Conservation (phyloP, 2,888 invertebrate genomes). For the Barypeithes pellucidus region DNA sequence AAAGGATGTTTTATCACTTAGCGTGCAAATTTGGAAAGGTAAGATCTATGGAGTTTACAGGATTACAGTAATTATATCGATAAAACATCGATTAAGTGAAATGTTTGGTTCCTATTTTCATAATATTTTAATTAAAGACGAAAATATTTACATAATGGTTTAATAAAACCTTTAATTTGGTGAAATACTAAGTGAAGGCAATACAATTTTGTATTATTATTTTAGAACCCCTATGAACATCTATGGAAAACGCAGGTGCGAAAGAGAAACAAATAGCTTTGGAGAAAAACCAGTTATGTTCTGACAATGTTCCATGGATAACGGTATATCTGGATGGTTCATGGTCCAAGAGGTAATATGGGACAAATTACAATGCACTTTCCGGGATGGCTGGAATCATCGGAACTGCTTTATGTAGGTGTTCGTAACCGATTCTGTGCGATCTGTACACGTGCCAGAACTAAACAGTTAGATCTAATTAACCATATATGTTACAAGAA, state of each 20-base stretch:
- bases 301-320: conserved; percentile 10
- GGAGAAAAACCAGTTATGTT: conserved; percentile 18
- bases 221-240: conserved; percentile 26
- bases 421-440: conserved; percentile 57
- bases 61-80: too few relatives aligned
- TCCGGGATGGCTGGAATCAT: conserved; percentile 58
- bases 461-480: conserved; percentile 14
- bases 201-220: too few relatives aligned
- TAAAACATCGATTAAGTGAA: too few relatives aligned
- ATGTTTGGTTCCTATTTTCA: too few relatives aligned
- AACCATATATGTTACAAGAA: conserved; percentile 58
- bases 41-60: not conserved
- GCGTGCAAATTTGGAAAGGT: conserved; percentile 48
- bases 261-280: conserved; percentile 26
- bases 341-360: conserved; percentile 57
- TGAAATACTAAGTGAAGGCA: too few relatives aligned
- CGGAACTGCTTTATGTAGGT: conserved; percentile 53
- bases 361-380: conserved; percentile 54
- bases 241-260: conserved; percentile 24
- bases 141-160: too few relatives aligned
- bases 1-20: conserved; percentile 44
- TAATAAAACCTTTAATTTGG: too few relatives aligned
- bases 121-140: too few relatives aligned
- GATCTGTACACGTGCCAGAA: conserved; percentile 51
- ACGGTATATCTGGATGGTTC: conserved; percentile 58